Percentiles rank a stretch among this genome's conserved stretches.
These are phyloP conservation scores for Lates japonicus DNA, from an alignment of 2,797 vertebrate genomes.

Conservation along the genomic window DNA sequence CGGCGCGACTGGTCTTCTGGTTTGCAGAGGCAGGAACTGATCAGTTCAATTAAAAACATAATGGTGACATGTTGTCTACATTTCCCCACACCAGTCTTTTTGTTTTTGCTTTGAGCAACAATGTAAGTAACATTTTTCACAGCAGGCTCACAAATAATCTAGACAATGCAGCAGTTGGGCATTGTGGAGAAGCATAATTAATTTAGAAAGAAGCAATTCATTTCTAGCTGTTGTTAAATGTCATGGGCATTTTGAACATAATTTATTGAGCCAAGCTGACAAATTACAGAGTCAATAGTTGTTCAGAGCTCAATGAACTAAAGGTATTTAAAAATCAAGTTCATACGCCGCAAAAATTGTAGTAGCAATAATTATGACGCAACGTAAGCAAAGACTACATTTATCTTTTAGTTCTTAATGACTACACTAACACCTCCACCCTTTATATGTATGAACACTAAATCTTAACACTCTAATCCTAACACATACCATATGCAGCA, in stretches of 20 bases:
- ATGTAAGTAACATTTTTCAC: conserved; percentile 40
- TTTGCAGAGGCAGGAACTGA: conserved; percentile 43
- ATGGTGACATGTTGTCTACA: conserved; percentile 21
- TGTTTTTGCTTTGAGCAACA: conserved; percentile 31
- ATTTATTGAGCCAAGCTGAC: conserved; percentile 43
- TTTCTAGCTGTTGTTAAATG: conserved; percentile 57
- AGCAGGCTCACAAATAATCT: conserved; percentile 33
- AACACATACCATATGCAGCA: not conserved
- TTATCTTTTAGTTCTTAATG: not conserved
- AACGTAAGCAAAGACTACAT: not conserved
- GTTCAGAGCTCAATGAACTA: conserved; percentile 33
- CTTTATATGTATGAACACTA: not conserved
- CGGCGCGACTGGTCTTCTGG: conserved; percentile 60
- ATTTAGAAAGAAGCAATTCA: conserved; percentile 50
- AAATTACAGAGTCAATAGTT: conserved; percentile 36
- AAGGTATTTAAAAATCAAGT: conserved; percentile 16
- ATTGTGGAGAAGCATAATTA: conserved; percentile 36
- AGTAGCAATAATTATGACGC: not conserved
- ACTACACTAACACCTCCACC: not conserved
- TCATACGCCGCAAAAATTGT: not conserved
- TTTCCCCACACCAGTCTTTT: conserved; percentile 28
- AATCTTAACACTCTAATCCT: too few species aligned
- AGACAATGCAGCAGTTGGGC: conserved; percentile 43
- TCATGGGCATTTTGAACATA: conserved; percentile 32
- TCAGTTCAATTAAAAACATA: conserved; percentile 57